A percentile compares a stretch with the other conserved stretches of the same genome.
Evolutionary conservation across 2,797 vertebrate species (phyloP).

Genomic region (Simalia tracyae): DNA sequence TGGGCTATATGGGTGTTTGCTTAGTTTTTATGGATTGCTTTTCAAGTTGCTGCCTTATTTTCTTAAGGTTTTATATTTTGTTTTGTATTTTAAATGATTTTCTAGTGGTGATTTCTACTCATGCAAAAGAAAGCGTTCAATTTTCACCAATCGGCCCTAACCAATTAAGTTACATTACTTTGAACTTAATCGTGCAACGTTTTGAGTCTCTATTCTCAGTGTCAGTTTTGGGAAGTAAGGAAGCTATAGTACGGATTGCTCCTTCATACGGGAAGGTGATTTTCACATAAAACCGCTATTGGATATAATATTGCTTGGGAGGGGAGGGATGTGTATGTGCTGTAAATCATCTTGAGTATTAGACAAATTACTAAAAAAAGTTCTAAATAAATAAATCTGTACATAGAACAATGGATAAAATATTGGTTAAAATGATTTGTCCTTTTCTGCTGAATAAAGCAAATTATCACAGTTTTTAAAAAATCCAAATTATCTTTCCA

Average conservation of each 20-base stretch:
- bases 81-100: neutral
- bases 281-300: neutral
- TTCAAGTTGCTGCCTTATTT: too few relatives aligned
- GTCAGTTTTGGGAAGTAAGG: neutral
- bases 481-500: constrained; percentile 56
- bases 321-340: too few relatives aligned
- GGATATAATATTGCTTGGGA: neutral
- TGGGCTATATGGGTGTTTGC: neutral
- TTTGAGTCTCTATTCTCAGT: neutral
- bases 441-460: neutral
- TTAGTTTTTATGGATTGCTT: neutral
- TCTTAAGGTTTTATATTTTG: neutral
- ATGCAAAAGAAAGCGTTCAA: neutral
- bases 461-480: constrained; percentile 41
- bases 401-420: neutral
- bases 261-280: neutral
- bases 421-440: neutral
- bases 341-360: neutral
- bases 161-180: neutral
- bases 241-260: neutral
- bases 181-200: neutral
- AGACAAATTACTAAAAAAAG: neutral
- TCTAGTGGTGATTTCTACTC: neutral
- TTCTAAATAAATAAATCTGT: neutral
- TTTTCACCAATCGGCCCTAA: neutral